phyloP scores from a whole-genome alignment of 1,140 invertebrate genomes.

The Drosophila jambulina region DNA sequence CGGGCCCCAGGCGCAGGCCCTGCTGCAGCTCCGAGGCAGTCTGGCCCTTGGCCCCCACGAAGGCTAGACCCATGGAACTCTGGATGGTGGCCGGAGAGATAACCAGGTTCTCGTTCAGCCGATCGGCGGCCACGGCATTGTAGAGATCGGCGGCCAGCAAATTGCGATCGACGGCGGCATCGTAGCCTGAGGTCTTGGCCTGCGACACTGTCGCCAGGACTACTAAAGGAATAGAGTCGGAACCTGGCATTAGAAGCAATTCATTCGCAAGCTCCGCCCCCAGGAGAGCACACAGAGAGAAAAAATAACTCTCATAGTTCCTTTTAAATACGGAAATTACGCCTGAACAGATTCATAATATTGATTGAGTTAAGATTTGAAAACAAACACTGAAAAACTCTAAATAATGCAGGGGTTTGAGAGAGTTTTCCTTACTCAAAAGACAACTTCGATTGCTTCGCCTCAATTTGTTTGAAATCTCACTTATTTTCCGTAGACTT shows the following conservation, averaged over 20 bases:
- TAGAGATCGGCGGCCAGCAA: slow-evolving; percentile 75
- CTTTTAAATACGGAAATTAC: neutral
- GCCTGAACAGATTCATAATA: neutral
- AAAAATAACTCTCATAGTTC: neutral
- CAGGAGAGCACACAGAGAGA: neutral
- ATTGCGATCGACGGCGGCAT: slow-evolving; percentile 68
- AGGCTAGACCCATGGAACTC: slow-evolving; percentile 78
- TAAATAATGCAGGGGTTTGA: too few relatives aligned
- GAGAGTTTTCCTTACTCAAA: neutral
- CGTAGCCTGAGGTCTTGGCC: slow-evolving; percentile 46
- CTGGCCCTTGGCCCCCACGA: slow-evolving; percentile 76
- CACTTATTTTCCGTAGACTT: neutral
- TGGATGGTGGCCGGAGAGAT: slow-evolving; percentile 75
- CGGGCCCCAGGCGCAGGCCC: slow-evolving; percentile 67
- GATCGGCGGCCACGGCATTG: slow-evolving; percentile 71
- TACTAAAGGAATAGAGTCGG: slow-evolving; percentile 13
- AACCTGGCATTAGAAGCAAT: slow-evolving; percentile 24
- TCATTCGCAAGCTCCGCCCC: slow-evolving; percentile 7
- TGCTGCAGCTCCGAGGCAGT: slow-evolving; percentile 75
- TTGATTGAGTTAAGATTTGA: neutral
- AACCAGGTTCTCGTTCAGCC: slow-evolving; percentile 75
- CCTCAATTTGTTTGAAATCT: neutral
- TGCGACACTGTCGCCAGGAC: slow-evolving; percentile 41
- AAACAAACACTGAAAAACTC: too few relatives aligned
- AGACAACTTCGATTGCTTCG: neutral